Evolutionary conservation across 2,888 invertebrate species (phyloP).

Genomic region (Lasioglossum vierecki): DNA sequence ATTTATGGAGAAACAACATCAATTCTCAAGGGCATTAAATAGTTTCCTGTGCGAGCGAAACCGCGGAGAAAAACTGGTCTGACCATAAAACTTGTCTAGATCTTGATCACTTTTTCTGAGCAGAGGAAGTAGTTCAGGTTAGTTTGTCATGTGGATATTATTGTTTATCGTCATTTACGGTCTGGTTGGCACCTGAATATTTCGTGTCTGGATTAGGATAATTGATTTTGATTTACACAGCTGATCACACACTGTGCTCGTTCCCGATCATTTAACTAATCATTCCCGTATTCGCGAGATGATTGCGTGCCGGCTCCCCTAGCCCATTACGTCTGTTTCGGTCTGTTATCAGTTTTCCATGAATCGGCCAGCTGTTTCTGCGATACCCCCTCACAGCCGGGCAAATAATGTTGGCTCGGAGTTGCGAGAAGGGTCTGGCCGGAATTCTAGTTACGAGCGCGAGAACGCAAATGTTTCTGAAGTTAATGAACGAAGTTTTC

Average conservation of each 20-base stretch:
- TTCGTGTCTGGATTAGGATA: not conserved
- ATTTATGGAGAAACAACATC: no score
- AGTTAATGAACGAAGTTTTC: constrained; percentile 36
- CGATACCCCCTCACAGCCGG: not conserved
- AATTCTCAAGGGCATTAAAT: no score
- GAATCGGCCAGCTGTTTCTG: constrained; percentile 32
- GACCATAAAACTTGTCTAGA: not conserved
- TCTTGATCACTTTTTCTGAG: not conserved
- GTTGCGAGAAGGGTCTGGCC: constrained; percentile 12
- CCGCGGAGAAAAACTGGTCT: no score
- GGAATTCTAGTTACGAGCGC: not conserved
- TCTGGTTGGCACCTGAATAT: no score
- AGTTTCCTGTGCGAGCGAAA: no score
- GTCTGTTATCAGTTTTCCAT: constrained; percentile 33
- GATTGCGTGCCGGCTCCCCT: constrained; percentile 19
- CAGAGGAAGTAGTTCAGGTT: no score
- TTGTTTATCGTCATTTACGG: no score
- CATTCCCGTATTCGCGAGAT: not conserved
- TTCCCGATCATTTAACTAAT: constrained; percentile 28
- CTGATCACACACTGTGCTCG: not conserved
- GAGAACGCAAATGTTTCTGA: constrained; percentile 37
- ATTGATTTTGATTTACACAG: not conserved
- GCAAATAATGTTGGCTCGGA: constrained; percentile 29
- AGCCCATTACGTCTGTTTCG: constrained; percentile 34
- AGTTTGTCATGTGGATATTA: no score